Percentiles rank a stretch among this genome's conserved stretches.
Evolutionary conservation across 2,888 invertebrate genomes (phyloP).

Genomic region (Luffia ferchaultella): DNA sequence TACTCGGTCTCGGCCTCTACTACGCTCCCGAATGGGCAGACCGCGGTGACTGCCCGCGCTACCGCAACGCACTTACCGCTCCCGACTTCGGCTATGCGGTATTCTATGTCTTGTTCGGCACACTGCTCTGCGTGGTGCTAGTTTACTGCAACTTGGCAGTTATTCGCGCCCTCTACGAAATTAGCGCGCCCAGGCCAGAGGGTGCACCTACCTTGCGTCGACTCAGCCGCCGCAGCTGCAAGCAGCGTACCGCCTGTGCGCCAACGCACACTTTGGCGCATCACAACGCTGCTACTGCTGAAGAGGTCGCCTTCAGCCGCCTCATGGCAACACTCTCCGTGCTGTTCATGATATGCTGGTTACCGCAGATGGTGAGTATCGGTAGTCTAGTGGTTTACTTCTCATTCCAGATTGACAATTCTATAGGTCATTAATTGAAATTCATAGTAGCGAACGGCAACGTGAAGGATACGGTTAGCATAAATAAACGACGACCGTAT

Average conservation of each 20-base stretch:
- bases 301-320: constrained; percentile 85
- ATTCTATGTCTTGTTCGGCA: constrained; percentile 78
- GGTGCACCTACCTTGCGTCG: constrained; percentile 37
- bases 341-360: constrained; percentile 85
- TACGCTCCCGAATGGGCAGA: constrained; percentile 62
- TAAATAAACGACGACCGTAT: no score
- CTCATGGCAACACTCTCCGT: constrained; percentile 86
- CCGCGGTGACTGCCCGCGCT: constrained; percentile 69
- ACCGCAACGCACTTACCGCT: constrained; percentile 71
- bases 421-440: no score
- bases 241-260: constrained; percentile 43
- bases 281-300: constrained; percentile 68
- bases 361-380: constrained; percentile 82
- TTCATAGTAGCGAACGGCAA: no score
- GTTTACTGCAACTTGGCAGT: constrained; percentile 86
- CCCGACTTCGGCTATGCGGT: constrained; percentile 78
- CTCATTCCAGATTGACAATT: no score
- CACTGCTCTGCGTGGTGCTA: constrained; percentile 75
- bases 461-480: no score
- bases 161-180: constrained; percentile 74
- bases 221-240: constrained; percentile 46
- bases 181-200: constrained; percentile 45
- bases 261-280: background rate
- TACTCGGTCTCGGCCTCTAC: constrained; percentile 78
- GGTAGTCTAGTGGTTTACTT: no score